These are phyloP conservation scores for Neocrepidodera transversa DNA, from an alignment of 2,888 invertebrate genomes.

Conservation along the genomic window DNA sequence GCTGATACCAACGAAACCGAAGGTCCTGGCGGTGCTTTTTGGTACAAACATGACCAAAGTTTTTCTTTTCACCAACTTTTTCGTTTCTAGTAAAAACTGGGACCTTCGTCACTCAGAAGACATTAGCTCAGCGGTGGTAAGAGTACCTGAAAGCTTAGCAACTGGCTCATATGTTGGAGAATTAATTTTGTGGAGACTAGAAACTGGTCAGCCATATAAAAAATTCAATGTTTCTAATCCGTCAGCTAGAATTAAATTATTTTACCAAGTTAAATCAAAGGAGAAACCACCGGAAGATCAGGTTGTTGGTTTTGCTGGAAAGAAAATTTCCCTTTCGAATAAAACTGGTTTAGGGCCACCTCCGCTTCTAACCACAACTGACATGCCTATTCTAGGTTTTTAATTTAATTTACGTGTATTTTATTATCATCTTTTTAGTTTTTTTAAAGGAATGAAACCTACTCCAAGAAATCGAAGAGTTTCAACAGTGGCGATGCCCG, in stretches of 20 bases:
- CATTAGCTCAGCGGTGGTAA: conserved; percentile 73
- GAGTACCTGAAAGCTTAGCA: conserved; percentile 72
- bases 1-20: conserved; percentile 64
- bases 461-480: conserved; percentile 50
- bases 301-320: background rate
- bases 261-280: conserved; percentile 57
- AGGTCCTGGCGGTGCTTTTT: conserved; percentile 58
- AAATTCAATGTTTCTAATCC: conserved; percentile 64
- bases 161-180: conserved; percentile 82
- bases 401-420: too few relatives aligned
- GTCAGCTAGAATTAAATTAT: conserved; percentile 65
- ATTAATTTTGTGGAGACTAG: conserved; percentile 81
- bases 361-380: too few relatives aligned
- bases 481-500: conserved; percentile 60
- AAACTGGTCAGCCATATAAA: conserved; percentile 78
- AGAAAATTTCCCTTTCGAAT: too few relatives aligned
- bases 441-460: too few relatives aligned
- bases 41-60: conserved; percentile 33
- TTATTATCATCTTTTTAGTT: too few relatives aligned
- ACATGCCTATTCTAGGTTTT: too few relatives aligned
- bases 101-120: conserved; percentile 76
- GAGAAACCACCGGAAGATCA: conserved; percentile 37
- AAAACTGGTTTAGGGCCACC: too few relatives aligned
- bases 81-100: conserved; percentile 68
- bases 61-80: too few relatives aligned